Conservation (phyloP, 2,797 vertebrate species). For the Cyclopterus lumpus region DNA sequence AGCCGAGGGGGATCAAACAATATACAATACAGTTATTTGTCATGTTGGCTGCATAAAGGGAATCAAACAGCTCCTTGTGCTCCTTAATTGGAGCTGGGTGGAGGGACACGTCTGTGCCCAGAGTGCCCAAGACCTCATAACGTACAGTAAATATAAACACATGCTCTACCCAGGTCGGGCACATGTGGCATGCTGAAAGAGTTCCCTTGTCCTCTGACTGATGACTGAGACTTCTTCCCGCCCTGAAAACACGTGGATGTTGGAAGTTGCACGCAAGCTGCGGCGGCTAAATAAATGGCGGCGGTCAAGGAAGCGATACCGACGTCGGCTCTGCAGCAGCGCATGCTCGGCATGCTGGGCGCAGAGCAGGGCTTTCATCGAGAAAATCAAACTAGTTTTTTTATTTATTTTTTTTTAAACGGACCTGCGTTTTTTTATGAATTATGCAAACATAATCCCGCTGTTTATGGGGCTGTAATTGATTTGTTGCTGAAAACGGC, state of each 20-base stretch:
- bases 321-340: neutral
- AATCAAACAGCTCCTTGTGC: conserved; percentile 83
- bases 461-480: conserved; percentile 62
- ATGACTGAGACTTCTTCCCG: conserved; percentile 50
- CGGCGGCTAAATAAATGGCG: conserved; percentile 43
- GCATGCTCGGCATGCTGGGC: conserved; percentile 32
- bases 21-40: conserved; percentile 73
- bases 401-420: conserved; percentile 36
- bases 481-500: conserved; percentile 77
- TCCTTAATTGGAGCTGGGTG: conserved; percentile 78
- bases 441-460: conserved; percentile 51
- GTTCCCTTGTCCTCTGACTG: conserved; percentile 72
- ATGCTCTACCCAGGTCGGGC: conserved; percentile 58
- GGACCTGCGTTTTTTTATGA: conserved; percentile 33
- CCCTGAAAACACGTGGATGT: conserved; percentile 38
- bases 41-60: conserved; percentile 69
- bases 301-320: conserved; percentile 27
- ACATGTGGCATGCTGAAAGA: conserved; percentile 68
- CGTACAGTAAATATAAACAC: conserved; percentile 84
- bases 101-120: conserved; percentile 67
- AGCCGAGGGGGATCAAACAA: conserved; percentile 52
- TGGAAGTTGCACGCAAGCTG: conserved; percentile 29
- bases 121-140: conserved; percentile 73
- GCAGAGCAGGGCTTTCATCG: conserved; percentile 3
- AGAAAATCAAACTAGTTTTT: conserved; percentile 19